phyloP scores from a whole-genome alignment of 2,888 invertebrate species.

The Pseudanteris insignis region DNA sequence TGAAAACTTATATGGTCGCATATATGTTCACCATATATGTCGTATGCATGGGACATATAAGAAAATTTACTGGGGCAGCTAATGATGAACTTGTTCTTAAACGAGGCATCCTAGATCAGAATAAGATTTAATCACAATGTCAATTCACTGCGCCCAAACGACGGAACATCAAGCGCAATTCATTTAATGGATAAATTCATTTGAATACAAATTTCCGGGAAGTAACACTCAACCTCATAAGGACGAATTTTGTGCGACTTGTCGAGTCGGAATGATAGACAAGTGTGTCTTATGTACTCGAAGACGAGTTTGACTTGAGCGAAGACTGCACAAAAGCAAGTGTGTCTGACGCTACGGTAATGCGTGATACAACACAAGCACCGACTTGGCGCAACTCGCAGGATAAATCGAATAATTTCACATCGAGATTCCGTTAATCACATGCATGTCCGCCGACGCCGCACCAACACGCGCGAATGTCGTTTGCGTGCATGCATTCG shows the following conservation, averaged over 20 bases:
- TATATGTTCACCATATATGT: no score
- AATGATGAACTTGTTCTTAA: no score
- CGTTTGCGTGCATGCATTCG: background rate
- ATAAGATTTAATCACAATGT: no score
- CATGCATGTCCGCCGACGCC: constrained; percentile 26
- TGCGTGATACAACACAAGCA: constrained; percentile 14
- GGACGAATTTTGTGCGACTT: constrained; percentile 12
- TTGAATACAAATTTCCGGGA: constrained; percentile 12
- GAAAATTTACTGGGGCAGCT: no score
- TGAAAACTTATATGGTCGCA: no score
- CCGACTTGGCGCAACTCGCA: constrained; percentile 12
- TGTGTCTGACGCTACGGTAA: constrained; percentile 28
- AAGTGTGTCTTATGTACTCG: constrained; percentile 12
- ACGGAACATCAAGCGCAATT: background rate
- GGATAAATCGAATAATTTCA: constrained; percentile 43
- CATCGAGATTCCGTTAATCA: constrained; percentile 38
- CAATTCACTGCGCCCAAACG: no score
- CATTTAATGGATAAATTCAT: constrained; percentile 12
- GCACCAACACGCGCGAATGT: constrained; percentile 3
- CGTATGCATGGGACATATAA: no score
- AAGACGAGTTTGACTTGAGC: constrained; percentile 23
- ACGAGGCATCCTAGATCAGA: no score
- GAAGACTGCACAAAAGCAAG: constrained; percentile 21
- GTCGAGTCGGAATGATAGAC: constrained; percentile 18
- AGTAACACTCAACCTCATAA: constrained; percentile 14